Evolutionary conservation across 2,888 invertebrate species (phyloP), one percentile per base, ranked within the genome.

Genomic region (Lobophora halterata): DNA sequence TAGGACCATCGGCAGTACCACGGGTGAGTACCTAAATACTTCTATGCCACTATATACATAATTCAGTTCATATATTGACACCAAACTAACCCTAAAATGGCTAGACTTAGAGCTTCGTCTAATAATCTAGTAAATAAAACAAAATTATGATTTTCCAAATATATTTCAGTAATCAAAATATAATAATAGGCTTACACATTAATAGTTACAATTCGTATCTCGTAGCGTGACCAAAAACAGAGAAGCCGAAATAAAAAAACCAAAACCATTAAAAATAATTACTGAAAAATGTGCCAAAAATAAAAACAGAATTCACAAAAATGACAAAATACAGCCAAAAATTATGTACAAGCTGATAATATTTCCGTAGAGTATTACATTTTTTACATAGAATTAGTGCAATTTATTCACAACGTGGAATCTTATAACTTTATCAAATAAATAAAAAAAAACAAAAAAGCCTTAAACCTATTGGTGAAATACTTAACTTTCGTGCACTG

Each of bases 111-210:
- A n/a, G n/a, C n/a, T n/a, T n/a, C n/a, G n/a, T n/a, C n/a, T n/a
- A n/a, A n/a, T n/a, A n/a, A n/a, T n/a, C n/a, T n/a, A n/a, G n/a
- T 3, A 42, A 51, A 49, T 43, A 38, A 56, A 55, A 52, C 49
- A 30, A 50, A 25, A 13, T 3, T 37, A 41, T 50, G 70, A 68
- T 77, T 82, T 86, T 87, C 80, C 74, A 85, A 86, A 83, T 86
- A 85, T 86, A 87, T 87, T 86, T 87, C 86, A 81, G 87, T 87
- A 86, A 83, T 86, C 87, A 87, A 87, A 87, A 87, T 87, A 87
- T 87, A 87, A 86, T 86, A 83, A 82, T 86, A 85, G 86, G 86
- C 86, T 87, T 87, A 87, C 71, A 81, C 64, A 58, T 79, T 83
- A 85, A 67, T 85, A 87, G 86, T 86, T 85, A 87, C 79, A 83